Evolutionary conservation across 2,113 vertebrate species (phyloP).

Genomic region (Atherinomorus stipes): DNA sequence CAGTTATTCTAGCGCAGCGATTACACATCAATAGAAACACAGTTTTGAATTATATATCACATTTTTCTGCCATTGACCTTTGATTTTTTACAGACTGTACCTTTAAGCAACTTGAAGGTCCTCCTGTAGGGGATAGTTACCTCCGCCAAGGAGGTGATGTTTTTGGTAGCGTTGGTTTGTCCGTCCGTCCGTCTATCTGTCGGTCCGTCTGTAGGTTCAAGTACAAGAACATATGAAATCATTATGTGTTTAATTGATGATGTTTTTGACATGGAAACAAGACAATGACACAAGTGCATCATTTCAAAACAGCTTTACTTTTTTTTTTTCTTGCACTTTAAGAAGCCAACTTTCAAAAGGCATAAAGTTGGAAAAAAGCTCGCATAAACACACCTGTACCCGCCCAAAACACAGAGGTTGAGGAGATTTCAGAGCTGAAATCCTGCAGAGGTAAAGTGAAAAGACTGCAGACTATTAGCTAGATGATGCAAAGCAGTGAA

Average conservation of each 20-base stretch:
- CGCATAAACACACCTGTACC: slow-evolving; percentile 1
- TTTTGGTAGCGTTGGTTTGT: no score
- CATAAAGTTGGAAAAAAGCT: neutral
- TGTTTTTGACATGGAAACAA: no score
- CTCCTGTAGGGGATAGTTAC: no score
- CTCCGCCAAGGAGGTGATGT: no score
- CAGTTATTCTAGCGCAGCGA: no score
- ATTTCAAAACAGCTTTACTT: neutral
- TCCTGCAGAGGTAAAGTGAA: slow-evolving; percentile 29
- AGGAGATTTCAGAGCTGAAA: slow-evolving; percentile 10
- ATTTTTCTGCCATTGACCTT: no score
- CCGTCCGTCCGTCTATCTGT: no score
- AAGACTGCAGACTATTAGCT: slow-evolving; percentile 19
- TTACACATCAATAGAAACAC: no score
- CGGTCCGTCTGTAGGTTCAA: neutral
- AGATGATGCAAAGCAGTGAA: slow-evolving; percentile 72
- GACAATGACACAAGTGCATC: no score
- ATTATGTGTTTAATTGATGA: neutral
- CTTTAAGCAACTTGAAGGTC: no score
- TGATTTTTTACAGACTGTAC: no score
- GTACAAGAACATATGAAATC: neutral
- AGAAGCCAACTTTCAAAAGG: neutral
- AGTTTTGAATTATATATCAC: no score
- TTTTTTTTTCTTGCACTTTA: neutral
- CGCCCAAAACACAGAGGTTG: neutral